phyloP scores from a whole-genome alignment of 2,113 vertebrate genomes.

The Carassius auratus region DNA sequence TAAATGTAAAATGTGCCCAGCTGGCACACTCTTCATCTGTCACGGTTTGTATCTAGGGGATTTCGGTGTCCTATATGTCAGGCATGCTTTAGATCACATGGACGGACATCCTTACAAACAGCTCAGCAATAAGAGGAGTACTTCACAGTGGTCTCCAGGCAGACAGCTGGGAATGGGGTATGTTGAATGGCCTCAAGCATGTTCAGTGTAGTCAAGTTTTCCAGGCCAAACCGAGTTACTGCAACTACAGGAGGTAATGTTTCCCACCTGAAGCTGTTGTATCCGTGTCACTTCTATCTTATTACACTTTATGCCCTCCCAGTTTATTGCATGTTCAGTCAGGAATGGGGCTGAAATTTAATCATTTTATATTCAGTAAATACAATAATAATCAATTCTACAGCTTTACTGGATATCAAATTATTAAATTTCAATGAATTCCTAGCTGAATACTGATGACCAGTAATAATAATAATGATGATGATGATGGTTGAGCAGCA shows the following conservation, averaged over 20 bases:
- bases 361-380: background rate
- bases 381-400: background rate
- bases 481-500: too few relatives aligned
- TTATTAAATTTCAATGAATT: too few relatives aligned
- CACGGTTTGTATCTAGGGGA: background rate
- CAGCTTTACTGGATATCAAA: background rate
- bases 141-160: conserved; percentile 13
- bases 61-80: background rate
- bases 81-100: conserved; percentile 17
- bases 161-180: conserved; percentile 11
- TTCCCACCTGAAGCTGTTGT: background rate
- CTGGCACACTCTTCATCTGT: background rate
- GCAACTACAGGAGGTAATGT: background rate
- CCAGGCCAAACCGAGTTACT: background rate
- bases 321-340: background rate
- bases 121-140: conserved; percentile 24
- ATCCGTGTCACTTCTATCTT: background rate
- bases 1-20: conserved; percentile 1
- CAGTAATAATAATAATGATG: too few relatives aligned
- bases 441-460: too few relatives aligned
- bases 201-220: conserved; percentile 1
- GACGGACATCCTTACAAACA: background rate
- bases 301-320: background rate
- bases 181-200: background rate
- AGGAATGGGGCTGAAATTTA: background rate